These are phyloP conservation scores for Hippasteria phrygiana DNA, from an alignment of 53 echinoderm and acorn worm species.

Conservation along the genomic window DNA sequence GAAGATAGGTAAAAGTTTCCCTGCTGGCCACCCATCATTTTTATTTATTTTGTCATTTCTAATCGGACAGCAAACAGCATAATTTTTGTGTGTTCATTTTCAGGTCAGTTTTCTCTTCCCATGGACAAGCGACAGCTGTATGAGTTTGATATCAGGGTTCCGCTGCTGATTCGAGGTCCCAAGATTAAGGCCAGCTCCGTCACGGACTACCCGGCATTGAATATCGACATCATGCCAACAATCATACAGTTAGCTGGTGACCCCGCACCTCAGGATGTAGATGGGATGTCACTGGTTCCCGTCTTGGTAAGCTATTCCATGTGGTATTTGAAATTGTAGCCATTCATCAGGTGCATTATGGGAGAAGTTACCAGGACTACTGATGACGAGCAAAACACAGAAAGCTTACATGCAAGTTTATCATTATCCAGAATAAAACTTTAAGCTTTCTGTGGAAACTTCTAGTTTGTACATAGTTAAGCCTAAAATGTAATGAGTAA, in stretches of 20 bases:
- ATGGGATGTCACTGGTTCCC: slow-evolving; percentile 88
- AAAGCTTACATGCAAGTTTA: too few relatives aligned
- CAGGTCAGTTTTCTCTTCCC: slow-evolving; percentile 98
- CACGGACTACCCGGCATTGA: slow-evolving; percentile 74
- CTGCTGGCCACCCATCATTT: too few relatives aligned
- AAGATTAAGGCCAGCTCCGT: slow-evolving; percentile 77
- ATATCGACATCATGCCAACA: slow-evolving; percentile 97
- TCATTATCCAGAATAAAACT: too few relatives aligned
- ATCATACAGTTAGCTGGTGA: slow-evolving; percentile 85
- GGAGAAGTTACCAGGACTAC: too few relatives aligned
- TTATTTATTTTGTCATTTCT: too few relatives aligned
- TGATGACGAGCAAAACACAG: too few relatives aligned
- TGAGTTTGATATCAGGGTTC: slow-evolving; percentile 98
- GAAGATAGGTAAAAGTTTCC: too few relatives aligned
- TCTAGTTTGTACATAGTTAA: too few relatives aligned
- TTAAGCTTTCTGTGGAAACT: too few relatives aligned
- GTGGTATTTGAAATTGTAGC: too few relatives aligned
- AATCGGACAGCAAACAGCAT: background rate
- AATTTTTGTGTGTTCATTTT: background rate
- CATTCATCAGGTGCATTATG: too few relatives aligned
- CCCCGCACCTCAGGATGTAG: slow-evolving; percentile 82
- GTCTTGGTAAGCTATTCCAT: slow-evolving; percentile 75
- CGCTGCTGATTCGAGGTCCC: slow-evolving; percentile 91
- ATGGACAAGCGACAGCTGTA: slow-evolving; percentile 97
- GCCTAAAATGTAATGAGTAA: too few relatives aligned